A percentile compares a stretch with the other conserved stretches of the same genome.
Conservation (phyloP, 30 jellyfish, hydroid and myxozoan genomes). For the Pseudorhiza aurosa region DNA sequence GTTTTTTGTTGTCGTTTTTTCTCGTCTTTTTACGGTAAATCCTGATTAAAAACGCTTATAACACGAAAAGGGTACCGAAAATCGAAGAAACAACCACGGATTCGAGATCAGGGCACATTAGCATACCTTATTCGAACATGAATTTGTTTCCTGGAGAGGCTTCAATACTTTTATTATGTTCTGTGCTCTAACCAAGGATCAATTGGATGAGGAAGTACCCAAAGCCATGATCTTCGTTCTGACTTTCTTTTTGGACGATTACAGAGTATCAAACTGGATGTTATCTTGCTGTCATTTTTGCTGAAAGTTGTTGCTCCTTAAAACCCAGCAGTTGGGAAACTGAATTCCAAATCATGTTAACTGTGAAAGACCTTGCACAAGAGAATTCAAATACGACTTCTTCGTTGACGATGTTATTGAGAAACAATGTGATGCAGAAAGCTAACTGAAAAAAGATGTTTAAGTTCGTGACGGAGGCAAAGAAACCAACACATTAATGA, state of each 20-base stretch:
- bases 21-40: no score
- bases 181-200: neutral
- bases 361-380: neutral
- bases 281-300: neutral
- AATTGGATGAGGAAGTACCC: neutral
- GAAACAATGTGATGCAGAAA: no score
- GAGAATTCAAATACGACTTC: neutral
- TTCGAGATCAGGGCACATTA: no score
- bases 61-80: no score
- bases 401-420: neutral
- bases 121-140: no score
- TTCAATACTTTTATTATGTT: no score
- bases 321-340: neutral
- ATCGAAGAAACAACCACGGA: no score
- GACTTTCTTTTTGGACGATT: neutral
- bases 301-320: neutral
- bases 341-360: neutral
- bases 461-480: neutral
- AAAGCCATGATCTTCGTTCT: neutral
- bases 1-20: no score
- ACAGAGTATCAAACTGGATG: neutral
- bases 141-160: no score
- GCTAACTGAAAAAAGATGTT: neutral
- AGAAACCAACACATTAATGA: neutral
- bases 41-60: no score